Evolutionary conservation across 2,113 vertebrate genomes (phyloP).

Genomic region (Clarias gariepinus): DNA sequence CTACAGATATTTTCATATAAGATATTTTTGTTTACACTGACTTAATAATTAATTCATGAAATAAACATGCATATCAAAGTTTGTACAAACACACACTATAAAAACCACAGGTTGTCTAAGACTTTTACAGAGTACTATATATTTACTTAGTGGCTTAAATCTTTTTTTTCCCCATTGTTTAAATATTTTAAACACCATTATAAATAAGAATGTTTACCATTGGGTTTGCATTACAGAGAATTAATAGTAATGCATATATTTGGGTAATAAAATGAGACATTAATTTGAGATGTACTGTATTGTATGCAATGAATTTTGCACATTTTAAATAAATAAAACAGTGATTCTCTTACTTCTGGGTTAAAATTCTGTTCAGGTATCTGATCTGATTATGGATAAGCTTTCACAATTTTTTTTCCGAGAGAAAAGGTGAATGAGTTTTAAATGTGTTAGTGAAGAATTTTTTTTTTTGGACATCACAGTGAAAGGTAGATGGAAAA

Average conservation of each 20-base stretch:
- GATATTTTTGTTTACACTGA: too few species aligned
- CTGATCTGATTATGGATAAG: neutral
- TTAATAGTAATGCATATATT: neutral
- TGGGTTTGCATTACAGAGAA: neutral
- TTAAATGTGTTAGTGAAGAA: conserved; percentile 7
- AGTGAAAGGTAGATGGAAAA: conserved; percentile 12
- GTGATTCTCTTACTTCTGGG: neutral
- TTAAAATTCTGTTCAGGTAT: neutral
- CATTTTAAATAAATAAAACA: neutral
- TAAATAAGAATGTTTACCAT: neutral
- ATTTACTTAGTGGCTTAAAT: neutral
- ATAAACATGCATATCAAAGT: too few species aligned
- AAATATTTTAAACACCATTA: neutral
- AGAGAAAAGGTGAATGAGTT: conserved; percentile 11
- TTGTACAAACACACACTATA: too few species aligned
- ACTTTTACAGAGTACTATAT: neutral
- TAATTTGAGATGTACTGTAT: neutral
- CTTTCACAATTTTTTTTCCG: neutral
- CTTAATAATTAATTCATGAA: too few species aligned
- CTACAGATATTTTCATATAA: too few species aligned
- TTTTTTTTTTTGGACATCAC: neutral
- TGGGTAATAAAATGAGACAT: neutral
- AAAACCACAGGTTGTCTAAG: too few species aligned
- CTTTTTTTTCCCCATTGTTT: neutral
- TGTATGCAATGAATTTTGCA: neutral